Conservation (phyloP, 2,113 vertebrate species). For the Cairina moschata region DNA sequence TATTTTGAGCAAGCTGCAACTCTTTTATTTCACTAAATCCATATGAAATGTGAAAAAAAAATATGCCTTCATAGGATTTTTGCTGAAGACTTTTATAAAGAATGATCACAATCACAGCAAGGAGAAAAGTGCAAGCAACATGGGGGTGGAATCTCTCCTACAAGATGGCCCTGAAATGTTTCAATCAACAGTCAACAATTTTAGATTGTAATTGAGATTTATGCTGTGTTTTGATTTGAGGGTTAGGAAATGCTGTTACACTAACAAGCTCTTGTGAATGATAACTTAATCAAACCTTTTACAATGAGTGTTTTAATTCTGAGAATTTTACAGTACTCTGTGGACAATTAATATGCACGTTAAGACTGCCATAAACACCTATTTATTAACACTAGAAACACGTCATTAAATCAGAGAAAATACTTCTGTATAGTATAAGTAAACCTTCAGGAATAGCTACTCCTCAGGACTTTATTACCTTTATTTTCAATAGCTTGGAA, state of each 20-base stretch:
- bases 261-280: conserved; percentile 15
- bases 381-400: neutral
- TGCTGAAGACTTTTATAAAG: neutral
- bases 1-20: neutral
- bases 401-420: neutral
- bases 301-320: conserved; percentile 43
- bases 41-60: neutral
- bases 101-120: neutral
- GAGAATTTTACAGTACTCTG: conserved; percentile 24
- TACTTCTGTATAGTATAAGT: neutral
- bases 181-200: neutral
- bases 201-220: neutral
- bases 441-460: neutral
- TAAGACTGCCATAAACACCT: conserved; percentile 20
- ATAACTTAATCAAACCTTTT: conserved; percentile 45
- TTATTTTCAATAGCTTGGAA: conserved; percentile 22
- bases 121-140: neutral
- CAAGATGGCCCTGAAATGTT: neutral
- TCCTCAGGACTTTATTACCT: neutral
- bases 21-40: neutral
- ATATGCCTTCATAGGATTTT: neutral
- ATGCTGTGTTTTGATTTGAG: conserved; percentile 43
- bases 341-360: conserved; percentile 12
- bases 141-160: neutral
- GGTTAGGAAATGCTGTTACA: conserved; percentile 36